Base-by-base conservation (phyloP, 1,140 invertebrate genomes). In the Pomacea maculata region DNA sequence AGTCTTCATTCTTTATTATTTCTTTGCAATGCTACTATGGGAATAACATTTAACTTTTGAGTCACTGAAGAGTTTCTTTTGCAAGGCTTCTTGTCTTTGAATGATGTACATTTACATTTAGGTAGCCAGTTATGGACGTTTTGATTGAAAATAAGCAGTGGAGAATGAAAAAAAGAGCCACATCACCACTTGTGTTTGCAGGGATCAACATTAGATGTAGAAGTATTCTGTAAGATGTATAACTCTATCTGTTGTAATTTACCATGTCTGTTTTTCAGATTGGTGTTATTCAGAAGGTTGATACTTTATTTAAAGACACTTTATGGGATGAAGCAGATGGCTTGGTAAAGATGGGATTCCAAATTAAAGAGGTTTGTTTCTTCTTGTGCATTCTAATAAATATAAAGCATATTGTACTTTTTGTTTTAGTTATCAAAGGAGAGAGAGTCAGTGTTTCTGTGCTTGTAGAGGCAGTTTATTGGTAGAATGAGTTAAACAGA, bases 341-440 rank as follows among this genome's bases (percentile, higher is more conserved):
- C 11, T 61, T 80, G 15, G 54, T 29, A 12, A 61, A 75, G 34
- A 65, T 80, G 73, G 78, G 79, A 29, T 57, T 83, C 54, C 79
- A 83, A 17, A 83, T 83, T 76, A 78, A 83, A 68, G 82, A 83
- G 78, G 79, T 80, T 72, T 70, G 80, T 76, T n/a, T 11, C 15
- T 45, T 63, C 19, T 63, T 45, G 9, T 11, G 9, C 11, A 9
- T 7, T 81, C 67, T n/a, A 65, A 65, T 19, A 19, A 65, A 19
- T 3, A 17, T 65, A 65, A 65, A 17, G 67, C 67, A 70, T 12
- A 14, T 11, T 34, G 21, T 70, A 70, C 21, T 14, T 70, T 25
- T 70, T 65, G 64, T 65, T 2, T n/a, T 19, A 65, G 25, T 25
- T 25, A 25, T 25, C 25, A 25, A 25, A 25, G 25, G 25, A 25